Conservation (phyloP, 1,140 invertebrate genomes). For the Scaptodrosophila lebanonensis region DNA sequence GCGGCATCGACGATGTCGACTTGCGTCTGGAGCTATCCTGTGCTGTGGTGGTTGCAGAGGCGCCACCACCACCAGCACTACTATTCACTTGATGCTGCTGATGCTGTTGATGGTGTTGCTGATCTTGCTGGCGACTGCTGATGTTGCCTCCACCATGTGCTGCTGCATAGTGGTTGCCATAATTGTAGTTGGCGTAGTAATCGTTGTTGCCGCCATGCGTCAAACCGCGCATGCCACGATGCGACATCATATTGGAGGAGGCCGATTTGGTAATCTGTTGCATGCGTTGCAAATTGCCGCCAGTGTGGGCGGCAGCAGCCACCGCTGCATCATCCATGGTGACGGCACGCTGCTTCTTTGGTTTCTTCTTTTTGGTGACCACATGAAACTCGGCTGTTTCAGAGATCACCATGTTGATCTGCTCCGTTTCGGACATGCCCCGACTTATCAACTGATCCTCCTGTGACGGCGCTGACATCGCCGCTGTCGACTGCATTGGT, state of each 20-base stretch:
- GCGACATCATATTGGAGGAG: slow-evolving; percentile 61
- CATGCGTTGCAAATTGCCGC: slow-evolving; percentile 60
- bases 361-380: slow-evolving; percentile 84
- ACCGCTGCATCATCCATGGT: slow-evolving; percentile 67
- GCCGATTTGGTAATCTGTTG: slow-evolving; percentile 57
- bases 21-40: slow-evolving; percentile 78
- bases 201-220: slow-evolving; percentile 21
- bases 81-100: slow-evolving; percentile 30
- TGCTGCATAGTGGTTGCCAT: slow-evolving; percentile 2
- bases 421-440: slow-evolving; percentile 60
- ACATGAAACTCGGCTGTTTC: slow-evolving; percentile 82
- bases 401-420: slow-evolving; percentile 58
- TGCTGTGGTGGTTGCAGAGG: not conserved
- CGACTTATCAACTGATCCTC: slow-evolving; percentile 19
- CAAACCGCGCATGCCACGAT: slow-evolving; percentile 18
- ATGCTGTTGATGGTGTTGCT: slow-evolving; percentile 31
- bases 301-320: slow-evolving; percentile 40
- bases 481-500: not conserved
- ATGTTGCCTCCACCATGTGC: slow-evolving; percentile 14
- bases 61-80: slow-evolving; percentile 14
- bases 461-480: slow-evolving; percentile 11
- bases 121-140: slow-evolving; percentile 25
- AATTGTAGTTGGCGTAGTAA: slow-evolving; percentile 32
- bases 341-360: slow-evolving; percentile 81
- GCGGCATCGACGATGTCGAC: slow-evolving; percentile 81